Evolutionary conservation across 2,113 vertebrate species (phyloP).

Genomic region (Vireo altiloquus): DNA sequence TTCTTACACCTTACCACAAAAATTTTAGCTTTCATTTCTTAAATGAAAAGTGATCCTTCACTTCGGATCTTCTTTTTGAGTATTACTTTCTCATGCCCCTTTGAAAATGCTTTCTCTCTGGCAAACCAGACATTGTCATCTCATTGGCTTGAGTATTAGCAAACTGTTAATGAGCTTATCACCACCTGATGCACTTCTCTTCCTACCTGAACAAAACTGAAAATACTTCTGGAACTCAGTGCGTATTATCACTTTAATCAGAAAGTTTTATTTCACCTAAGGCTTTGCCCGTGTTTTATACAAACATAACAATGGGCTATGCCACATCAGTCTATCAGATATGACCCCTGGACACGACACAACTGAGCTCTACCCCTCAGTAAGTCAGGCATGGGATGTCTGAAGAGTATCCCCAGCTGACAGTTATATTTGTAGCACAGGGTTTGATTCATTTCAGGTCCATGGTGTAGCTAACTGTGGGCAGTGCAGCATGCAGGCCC

Average conservation of each 20-base stretch:
- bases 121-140: neutral
- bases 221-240: neutral
- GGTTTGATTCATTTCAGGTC: neutral
- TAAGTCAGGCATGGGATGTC: neutral
- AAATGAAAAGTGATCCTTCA: neutral
- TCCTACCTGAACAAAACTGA: neutral
- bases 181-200: neutral
- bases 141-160: neutral
- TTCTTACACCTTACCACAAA: neutral
- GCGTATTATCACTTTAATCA: neutral
- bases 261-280: neutral
- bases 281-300: neutral
- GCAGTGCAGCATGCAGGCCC: neutral
- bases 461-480: neutral
- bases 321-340: neutral
- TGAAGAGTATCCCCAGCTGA: neutral
- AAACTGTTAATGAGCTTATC: neutral
- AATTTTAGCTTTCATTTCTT: neutral
- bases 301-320: neutral
- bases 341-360: rapidly evolving
- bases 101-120: neutral
- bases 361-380: neutral
- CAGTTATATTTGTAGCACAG: neutral
- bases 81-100: neutral
- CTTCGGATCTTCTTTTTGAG: neutral